Evolutionary conservation across 2,797 vertebrate genomes (phyloP).

Genomic region (Clarias fuscus): DNA sequence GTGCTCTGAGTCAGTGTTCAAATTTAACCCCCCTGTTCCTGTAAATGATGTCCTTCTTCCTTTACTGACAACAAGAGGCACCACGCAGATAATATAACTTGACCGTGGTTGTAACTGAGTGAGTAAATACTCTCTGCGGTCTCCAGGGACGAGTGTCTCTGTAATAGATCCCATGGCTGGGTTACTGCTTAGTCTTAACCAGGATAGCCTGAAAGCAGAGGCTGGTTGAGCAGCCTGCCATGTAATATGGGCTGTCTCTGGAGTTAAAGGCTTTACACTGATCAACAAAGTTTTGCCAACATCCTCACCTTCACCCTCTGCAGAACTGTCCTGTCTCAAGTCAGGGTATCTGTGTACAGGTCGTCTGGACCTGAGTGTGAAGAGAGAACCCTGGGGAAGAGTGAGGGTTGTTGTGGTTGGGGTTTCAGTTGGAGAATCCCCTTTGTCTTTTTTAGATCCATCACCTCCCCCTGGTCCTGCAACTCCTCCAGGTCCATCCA

Average conservation of each 20-base stretch:
- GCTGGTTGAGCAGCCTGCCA: conserved; percentile 83
- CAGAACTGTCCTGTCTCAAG: conserved; percentile 71
- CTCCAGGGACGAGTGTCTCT: conserved; percentile 90
- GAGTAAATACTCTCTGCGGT: conserved; percentile 89
- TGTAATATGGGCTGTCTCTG: conserved; percentile 86
- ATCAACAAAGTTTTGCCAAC: conserved; percentile 80
- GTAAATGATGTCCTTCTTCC: conserved; percentile 52
- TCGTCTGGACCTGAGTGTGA: conserved; percentile 83
- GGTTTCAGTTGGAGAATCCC: conserved; percentile 63
- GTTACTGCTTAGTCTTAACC: conserved; percentile 87
- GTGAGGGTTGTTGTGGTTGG: conserved; percentile 67
- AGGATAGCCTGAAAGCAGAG: conserved; percentile 87
- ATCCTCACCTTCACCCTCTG: conserved; percentile 72
- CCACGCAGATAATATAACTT: conserved; percentile 90
- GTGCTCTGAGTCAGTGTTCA: conserved; percentile 75
- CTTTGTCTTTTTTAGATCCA: conserved; percentile 64
- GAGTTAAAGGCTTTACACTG: conserved; percentile 85
- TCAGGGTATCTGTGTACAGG: conserved; percentile 81
- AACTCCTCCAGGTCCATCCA: conserved; percentile 60
- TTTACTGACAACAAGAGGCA: conserved; percentile 73
- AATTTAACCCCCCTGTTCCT: conserved; percentile 54
- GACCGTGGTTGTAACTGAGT: conserved; percentile 88
- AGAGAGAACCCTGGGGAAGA: conserved; percentile 86
- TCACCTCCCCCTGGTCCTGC: conserved; percentile 65
- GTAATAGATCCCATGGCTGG: conserved; percentile 89